Base-by-base conservation (phyloP, 2,113 vertebrate genomes). In the Cygnus atratus region DNA sequence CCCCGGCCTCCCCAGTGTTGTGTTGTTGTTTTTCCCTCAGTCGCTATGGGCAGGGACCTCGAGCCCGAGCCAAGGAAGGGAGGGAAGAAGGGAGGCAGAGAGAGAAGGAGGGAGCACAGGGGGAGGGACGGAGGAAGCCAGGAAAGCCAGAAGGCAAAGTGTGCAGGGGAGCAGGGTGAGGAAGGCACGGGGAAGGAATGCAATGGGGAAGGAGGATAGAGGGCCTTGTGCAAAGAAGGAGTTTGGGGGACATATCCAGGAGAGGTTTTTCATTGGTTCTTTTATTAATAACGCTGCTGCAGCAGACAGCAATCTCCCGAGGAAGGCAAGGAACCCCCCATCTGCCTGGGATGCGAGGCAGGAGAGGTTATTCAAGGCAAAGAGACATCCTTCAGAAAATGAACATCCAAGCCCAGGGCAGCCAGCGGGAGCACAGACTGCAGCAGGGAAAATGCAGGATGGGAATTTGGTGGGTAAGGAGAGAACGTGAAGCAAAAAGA, bases 11-110 rank as follows among this genome's bases (percentile, higher is more conserved):
- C 62, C 96, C 85, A 84, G 68, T 97, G 97, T 98, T 98, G 72
- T 98, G 98, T 93, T 98, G 97, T 97, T 98, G 96, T 97, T 97
- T 97, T 97, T 95, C 92, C 95, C 90, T 90, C 88, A 78, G 98
- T 98, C 97, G 92, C 97, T 97, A 98, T 96, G 98, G 96, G 97
- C 97, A 97, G 94, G 93, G 97, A 98, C 97, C 95, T 97, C 2
- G 88, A 94, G 65, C 62, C 44, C 43, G 76, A 96, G 97, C 97
- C 97, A 97, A 96, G 90, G 88, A 95, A 96, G 95, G 93, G 88
- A 93, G 82, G 84, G 86, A 92, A 90, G 66, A 93, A 94, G 73
- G 58, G 71, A 91, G 88, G 80, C 81, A 52, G 77, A 33, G 63
- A 87, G 83, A 86, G 93, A 93, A 92, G 95, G 89, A 96, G 89